Evolutionary conservation across 2,113 vertebrate genomes (phyloP).

Genomic region (Scophthalmus maximus): DNA sequence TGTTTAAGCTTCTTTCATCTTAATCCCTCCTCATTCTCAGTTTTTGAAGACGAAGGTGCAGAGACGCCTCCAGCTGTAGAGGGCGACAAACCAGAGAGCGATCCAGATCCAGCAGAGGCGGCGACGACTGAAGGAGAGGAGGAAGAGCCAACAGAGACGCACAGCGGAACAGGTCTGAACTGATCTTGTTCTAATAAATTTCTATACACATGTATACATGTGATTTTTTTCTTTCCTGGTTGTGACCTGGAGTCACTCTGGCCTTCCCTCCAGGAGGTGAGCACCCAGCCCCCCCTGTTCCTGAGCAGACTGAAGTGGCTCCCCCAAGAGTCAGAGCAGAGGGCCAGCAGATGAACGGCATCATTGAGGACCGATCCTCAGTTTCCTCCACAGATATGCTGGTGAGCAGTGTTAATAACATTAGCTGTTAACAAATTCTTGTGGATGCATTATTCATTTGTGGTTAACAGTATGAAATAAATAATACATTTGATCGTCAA

Average conservation of each 20-base stretch:
- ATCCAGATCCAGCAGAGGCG: constrained; percentile 30
- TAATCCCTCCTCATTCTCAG: constrained; percentile 21
- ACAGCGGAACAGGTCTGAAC: constrained; percentile 39
- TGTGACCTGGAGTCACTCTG: not conserved
- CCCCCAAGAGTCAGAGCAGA: constrained; percentile 77
- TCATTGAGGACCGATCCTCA: constrained; percentile 92
- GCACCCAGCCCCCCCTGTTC: constrained; percentile 41
- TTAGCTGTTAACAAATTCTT: no score
- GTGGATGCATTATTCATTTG: not conserved
- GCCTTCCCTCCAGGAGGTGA: constrained; percentile 50
- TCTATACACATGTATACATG: not conserved
- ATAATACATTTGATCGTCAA: no score
- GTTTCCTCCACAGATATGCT: constrained; percentile 93
- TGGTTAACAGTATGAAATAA: not conserved
- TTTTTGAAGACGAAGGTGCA: constrained; percentile 64
- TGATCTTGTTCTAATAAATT: not conserved
- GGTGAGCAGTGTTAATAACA: constrained; percentile 78
- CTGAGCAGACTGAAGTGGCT: constrained; percentile 67
- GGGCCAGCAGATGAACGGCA: constrained; percentile 90
- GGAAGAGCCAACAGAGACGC: constrained; percentile 27
- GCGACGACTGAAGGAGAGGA: constrained; percentile 43
- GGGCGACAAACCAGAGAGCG: constrained; percentile 29
- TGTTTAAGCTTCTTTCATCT: not conserved
- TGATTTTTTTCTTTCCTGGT: not conserved
- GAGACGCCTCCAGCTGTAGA: constrained; percentile 33